Percentiles rank a stretch among this genome's conserved stretches.
Conservation (phyloP, 2,113 vertebrate species). For the Tauraco erythrolophus region DNA sequence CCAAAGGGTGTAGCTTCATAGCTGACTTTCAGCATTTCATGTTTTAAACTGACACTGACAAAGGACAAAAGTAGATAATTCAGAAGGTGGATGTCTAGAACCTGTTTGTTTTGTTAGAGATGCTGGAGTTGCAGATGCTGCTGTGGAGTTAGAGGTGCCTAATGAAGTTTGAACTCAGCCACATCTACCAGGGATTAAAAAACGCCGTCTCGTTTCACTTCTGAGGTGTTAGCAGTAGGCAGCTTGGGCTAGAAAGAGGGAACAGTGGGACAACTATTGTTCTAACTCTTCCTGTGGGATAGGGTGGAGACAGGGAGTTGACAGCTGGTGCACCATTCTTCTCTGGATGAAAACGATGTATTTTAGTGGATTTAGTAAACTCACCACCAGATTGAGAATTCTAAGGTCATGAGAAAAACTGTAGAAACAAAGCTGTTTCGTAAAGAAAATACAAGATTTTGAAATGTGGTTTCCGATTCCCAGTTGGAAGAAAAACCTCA, state of each 20-base stretch:
- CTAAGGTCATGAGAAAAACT: constrained; percentile 15
- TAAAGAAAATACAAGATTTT: background rate
- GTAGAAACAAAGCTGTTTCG: background rate
- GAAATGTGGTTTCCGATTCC: background rate
- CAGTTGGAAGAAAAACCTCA: background rate
- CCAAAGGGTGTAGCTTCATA: background rate
- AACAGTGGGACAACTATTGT: constrained; percentile 25
- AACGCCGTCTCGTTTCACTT: background rate
- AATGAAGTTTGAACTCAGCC: background rate
- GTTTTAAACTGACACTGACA: background rate
- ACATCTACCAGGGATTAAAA: background rate
- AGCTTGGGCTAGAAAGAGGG: background rate
- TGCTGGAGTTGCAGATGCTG: background rate
- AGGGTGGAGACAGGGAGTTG: constrained; percentile 42
- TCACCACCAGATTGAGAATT: background rate
- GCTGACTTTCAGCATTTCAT: background rate
- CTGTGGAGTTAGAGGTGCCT: background rate
- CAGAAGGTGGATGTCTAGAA: background rate
- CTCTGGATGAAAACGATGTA: background rate
- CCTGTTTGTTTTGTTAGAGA: background rate
- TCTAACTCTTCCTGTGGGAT: constrained; percentile 56
- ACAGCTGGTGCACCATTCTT: background rate
- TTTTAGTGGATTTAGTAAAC: constrained; percentile 21
- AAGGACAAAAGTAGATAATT: background rate
- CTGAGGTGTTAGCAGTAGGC: background rate